These are phyloP conservation scores for Callionymus lyra DNA, from an alignment of 2,113 vertebrate species.

Conservation along the genomic window DNA sequence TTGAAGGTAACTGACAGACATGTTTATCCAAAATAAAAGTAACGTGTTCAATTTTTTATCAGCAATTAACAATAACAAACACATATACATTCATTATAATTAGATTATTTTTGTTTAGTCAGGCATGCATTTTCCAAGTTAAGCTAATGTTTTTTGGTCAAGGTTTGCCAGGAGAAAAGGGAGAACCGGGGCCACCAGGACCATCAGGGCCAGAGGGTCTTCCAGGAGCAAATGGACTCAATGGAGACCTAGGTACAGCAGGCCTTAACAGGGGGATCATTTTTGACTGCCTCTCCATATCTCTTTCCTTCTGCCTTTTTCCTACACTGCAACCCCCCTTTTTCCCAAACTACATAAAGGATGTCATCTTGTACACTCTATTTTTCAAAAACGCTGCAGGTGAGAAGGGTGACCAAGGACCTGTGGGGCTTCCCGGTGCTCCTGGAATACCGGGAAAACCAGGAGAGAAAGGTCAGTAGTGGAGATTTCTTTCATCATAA, in stretches of 20 bases:
- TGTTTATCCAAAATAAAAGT: too few relatives aligned
- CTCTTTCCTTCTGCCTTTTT: constrained; percentile 5
- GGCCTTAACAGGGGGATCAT: constrained; percentile 10
- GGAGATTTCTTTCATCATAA: background rate
- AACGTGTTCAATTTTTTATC: too few relatives aligned
- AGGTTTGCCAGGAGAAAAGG: constrained; percentile 76
- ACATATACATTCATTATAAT: too few relatives aligned
- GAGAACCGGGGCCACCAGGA: constrained; percentile 65
- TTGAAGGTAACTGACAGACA: too few relatives aligned
- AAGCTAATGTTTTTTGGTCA: constrained; percentile 12
- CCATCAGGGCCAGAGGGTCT: constrained; percentile 66
- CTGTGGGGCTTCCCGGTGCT: constrained; percentile 67
- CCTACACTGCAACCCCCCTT: constrained; percentile 6
- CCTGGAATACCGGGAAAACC: constrained; percentile 80
- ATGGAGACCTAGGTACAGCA: constrained; percentile 76
- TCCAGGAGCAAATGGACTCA: constrained; percentile 68
- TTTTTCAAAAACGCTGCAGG: constrained; percentile 61
- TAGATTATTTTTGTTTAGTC: too few relatives aligned
- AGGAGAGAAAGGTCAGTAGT: constrained; percentile 75
- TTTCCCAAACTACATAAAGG: constrained; percentile 11
- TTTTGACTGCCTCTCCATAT: constrained; percentile 12
- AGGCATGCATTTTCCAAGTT: too few relatives aligned
- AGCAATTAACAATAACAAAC: too few relatives aligned
- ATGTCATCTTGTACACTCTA: constrained; percentile 25
- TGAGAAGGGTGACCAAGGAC: constrained; percentile 81